Base-by-base conservation (phyloP, 1,140 invertebrate genomes). In the Cryptotermes secundus region DNA sequence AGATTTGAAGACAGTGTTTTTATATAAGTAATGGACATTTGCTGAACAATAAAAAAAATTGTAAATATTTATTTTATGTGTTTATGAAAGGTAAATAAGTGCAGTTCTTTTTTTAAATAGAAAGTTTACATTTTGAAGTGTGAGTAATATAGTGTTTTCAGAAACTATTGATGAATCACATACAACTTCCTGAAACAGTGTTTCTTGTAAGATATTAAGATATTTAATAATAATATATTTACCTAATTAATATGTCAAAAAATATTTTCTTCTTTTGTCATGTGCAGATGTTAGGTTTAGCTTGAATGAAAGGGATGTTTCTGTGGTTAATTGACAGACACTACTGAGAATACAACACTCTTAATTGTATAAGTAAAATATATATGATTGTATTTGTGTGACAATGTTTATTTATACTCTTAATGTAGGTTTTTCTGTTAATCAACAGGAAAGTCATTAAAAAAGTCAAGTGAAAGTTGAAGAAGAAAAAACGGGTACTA, bases 41-140 rank as follows among this genome's bases (percentile, higher is more conserved):
- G 59, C n/a, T 72, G 26, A 72, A 31, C 9, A 72, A n/a, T 26
- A 72, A 72, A 31, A 59, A 24, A 72, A 72, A 72, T 31, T 72
- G 59, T 72, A 72, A n/a, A 72, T 72, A 72, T 72, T 72, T 72
- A 72, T 72, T 72, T 31, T 72, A 72, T 31, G 59, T 72, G 59
- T 72, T 31, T 72, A 22, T 59, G 53, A 59, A 59, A 59, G 53
- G 53, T 59, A 59, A 22, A 72, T 72, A 72, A 72, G n/a, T 72
- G 7, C n/a, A 72, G 59, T 6, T 72, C 31, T n/a, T 72, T 72
- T 72, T 72, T 65, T 6, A n/a, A 72, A n/a, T 72, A 72, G 59
- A 14, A 14, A 2, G 59, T 72, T 72, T 12, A 72, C 26, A 31
- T 72, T 72, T 72, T 72, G 59, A 72, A 72, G 14, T 72, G 59